These are phyloP conservation scores for Rhadinocentrus ornatus DNA, from an alignment of 2,797 vertebrate genomes.

Conservation along the genomic window DNA sequence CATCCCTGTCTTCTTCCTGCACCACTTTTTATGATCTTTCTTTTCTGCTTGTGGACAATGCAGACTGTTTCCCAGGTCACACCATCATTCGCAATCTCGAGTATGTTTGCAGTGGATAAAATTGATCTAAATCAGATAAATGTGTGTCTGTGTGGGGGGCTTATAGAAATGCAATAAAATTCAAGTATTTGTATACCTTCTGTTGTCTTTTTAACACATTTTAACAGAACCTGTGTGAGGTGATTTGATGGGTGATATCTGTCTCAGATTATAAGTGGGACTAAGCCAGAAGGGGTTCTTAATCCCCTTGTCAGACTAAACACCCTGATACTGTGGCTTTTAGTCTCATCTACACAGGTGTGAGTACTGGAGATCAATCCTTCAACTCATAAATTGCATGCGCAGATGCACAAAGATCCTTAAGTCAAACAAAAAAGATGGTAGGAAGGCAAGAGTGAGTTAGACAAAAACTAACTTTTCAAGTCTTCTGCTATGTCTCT, in stretches of 20 bases:
- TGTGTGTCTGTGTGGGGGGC: neutral
- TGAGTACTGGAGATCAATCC: conserved; percentile 45
- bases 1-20: conserved; percentile 74
- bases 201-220: neutral
- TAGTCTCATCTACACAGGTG: conserved; percentile 67
- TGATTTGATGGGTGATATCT: conserved; percentile 37
- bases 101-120: neutral
- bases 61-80: conserved; percentile 56
- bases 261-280: conserved; percentile 40
- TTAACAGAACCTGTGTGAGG: conserved; percentile 7
- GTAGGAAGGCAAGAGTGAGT: neutral
- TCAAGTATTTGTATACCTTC: neutral
- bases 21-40: conserved; percentile 76
- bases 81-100: conserved; percentile 37
- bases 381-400: conserved; percentile 17
- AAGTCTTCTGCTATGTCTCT: conserved; percentile 9
- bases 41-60: conserved; percentile 75
- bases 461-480: conserved; percentile 4
- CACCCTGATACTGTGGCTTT: conserved; percentile 63
- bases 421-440: conserved; percentile 7
- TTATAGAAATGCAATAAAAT: neutral
- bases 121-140: neutral
- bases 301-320: conserved; percentile 76
- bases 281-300: conserved; percentile 54
- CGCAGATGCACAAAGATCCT: conserved; percentile 9